Conservation (phyloP, 2,113 vertebrate species). For the Plestiodon gilberti region DNA sequence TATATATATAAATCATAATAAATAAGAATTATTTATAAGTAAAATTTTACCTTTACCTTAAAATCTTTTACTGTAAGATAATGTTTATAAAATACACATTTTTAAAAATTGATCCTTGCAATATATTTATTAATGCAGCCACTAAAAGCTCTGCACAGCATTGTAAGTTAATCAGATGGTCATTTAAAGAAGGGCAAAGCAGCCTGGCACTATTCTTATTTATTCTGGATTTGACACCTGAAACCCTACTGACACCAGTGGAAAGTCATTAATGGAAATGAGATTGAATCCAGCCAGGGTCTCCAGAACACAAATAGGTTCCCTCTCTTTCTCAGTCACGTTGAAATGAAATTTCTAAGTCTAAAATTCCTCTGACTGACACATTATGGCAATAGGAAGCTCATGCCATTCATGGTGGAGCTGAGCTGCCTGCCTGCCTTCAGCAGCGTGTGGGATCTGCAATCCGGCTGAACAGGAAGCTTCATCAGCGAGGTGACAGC, state of each 20-base stretch:
- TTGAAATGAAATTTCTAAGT: slow-evolving; percentile 11
- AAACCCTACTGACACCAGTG: neutral
- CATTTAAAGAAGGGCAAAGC: slow-evolving; percentile 10
- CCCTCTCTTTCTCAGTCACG: slow-evolving; percentile 34
- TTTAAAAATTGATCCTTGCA: neutral
- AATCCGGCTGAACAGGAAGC: slow-evolving; percentile 60
- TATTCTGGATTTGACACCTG: neutral
- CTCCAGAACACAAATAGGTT: slow-evolving; percentile 37
- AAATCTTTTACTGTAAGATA: too few relatives aligned
- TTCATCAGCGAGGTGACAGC: slow-evolving; percentile 64
- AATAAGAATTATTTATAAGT: too few relatives aligned
- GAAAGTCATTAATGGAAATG: slow-evolving; percentile 13
- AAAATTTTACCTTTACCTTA: too few relatives aligned
- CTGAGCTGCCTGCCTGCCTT: slow-evolving; percentile 38
- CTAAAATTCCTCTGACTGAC: slow-evolving; percentile 14
- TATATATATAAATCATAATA: too few relatives aligned
- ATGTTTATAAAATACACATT: too few relatives aligned
- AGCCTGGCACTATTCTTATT: neutral
- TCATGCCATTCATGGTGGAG: slow-evolving; percentile 16
- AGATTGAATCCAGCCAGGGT: slow-evolving; percentile 21
- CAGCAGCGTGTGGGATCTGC: slow-evolving; percentile 44
- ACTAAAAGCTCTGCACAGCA: neutral
- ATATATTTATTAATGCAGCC: neutral
- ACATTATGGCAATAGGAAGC: slow-evolving; percentile 32
- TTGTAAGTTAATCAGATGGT: neutral